phyloP scores from a whole-genome alignment of 1,140 invertebrate genomes.

The silkworm (Bombyx mori) region DNA sequence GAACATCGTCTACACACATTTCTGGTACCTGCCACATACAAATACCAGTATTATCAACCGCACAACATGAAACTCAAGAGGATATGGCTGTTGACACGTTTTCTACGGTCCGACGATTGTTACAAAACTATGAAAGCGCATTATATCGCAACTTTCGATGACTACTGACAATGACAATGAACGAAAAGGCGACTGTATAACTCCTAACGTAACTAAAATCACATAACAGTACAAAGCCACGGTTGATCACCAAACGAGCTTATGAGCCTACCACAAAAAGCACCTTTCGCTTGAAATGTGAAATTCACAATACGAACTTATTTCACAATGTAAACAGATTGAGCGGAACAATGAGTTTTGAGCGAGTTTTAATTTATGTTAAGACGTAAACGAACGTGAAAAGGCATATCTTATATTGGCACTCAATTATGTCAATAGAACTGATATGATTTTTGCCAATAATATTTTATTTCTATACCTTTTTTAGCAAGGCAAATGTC shows the following conservation, averaged over 20 bases:
- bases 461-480: conserved; percentile 56
- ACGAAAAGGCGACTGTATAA: conserved; percentile 9
- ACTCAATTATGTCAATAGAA: no score
- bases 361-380: conserved; percentile 5
- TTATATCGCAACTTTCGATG: conserved; percentile 38
- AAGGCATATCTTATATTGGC: no score
- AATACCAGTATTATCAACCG: conserved; percentile 2
- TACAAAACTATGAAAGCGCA: conserved; percentile 54
- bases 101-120: conserved; percentile 65
- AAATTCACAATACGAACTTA: conserved; percentile 37
- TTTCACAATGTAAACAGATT: conserved; percentile 57
- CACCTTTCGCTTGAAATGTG: conserved; percentile 50
- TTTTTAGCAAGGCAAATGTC: conserved; percentile 59
- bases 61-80: conserved; percentile 16
- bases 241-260: conserved; percentile 39
- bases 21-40: conserved; percentile 23
- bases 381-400: background rate
- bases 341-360: conserved; percentile 19
- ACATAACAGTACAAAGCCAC: conserved; percentile 45
- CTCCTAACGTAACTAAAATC: conserved; percentile 27
- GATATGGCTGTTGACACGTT: conserved; percentile 55
- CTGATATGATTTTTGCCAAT: conserved; percentile 43
- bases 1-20: conserved; percentile 6
- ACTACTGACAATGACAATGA: conserved; percentile 5
- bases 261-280: conserved; percentile 40